These are phyloP conservation scores for Nemapogon koenigi DNA, from an alignment of 2,888 invertebrate genomes.

Conservation along the genomic window DNA sequence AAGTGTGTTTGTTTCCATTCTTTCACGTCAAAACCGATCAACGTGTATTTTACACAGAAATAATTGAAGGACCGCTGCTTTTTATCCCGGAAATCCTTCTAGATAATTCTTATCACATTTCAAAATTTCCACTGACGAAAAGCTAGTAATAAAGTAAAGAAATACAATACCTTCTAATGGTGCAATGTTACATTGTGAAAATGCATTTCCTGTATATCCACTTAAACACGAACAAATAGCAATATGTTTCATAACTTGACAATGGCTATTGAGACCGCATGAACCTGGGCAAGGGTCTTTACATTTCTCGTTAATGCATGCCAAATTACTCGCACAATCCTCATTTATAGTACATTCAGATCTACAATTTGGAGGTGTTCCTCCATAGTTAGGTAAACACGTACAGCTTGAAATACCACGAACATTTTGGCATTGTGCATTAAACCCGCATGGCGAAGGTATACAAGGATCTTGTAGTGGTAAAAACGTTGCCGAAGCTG, in stretches of 20 bases:
- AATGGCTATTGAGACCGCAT: constrained; percentile 66
- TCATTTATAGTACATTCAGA: constrained; percentile 72
- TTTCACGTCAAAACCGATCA: neutral
- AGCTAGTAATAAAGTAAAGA: too few relatives aligned
- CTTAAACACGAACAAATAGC: constrained; percentile 68
- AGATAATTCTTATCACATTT: too few relatives aligned
- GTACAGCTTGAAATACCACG: constrained; percentile 66
- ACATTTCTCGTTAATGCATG: constrained; percentile 74
- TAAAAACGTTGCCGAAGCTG: constrained; percentile 34
- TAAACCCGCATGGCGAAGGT: constrained; percentile 73
- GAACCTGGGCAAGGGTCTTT: constrained; percentile 74
- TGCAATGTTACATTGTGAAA: constrained; percentile 51
- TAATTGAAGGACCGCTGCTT: too few relatives aligned
- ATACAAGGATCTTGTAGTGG: constrained; percentile 65
- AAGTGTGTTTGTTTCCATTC: neutral
- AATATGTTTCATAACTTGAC: constrained; percentile 67
- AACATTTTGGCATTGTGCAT: constrained; percentile 65
- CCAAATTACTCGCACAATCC: constrained; percentile 70
- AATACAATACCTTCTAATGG: constrained; percentile 47
- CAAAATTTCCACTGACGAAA: too few relatives aligned
- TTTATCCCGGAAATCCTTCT: too few relatives aligned
- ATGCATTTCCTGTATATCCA: constrained; percentile 69
- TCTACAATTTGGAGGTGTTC: constrained; percentile 71
- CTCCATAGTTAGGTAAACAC: constrained; percentile 67
- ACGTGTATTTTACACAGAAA: too few relatives aligned